These are phyloP conservation scores for Nibea albiflora DNA, from an alignment of 2,113 vertebrate genomes.

Conservation along the genomic window DNA sequence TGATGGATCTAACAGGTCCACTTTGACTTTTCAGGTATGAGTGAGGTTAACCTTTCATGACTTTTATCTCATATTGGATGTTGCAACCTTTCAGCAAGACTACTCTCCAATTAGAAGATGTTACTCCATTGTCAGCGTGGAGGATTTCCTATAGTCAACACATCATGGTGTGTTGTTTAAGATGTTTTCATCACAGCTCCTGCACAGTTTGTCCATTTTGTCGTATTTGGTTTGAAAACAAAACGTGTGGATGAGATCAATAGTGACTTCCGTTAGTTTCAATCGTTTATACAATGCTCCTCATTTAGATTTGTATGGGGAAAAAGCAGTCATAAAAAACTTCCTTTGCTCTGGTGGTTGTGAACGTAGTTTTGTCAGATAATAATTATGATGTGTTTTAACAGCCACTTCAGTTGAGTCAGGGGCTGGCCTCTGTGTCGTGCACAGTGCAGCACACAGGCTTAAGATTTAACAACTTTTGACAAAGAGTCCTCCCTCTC, in stretches of 20 bases:
- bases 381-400: slow-evolving; percentile 59
- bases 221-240: neutral
- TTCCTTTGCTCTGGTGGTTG: slow-evolving; percentile 6
- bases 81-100: slow-evolving; percentile 28
- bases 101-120: slow-evolving; percentile 6
- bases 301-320: slow-evolving; percentile 17
- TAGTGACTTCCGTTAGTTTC: neutral
- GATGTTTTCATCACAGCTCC: neutral
- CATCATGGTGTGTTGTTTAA: neutral
- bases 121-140: neutral
- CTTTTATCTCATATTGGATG: neutral
- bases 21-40: slow-evolving; percentile 8
- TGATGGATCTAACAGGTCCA: neutral
- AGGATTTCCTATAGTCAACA: slow-evolving; percentile 1
- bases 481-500: slow-evolving; percentile 54
- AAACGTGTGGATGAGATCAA: neutral
- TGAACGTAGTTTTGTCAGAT: slow-evolving; percentile 42
- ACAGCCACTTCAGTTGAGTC: slow-evolving; percentile 55
- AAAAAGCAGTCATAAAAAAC: slow-evolving; percentile 4
- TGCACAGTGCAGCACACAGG: slow-evolving; percentile 34
- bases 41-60: slow-evolving; percentile 19
- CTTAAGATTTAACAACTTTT: slow-evolving; percentile 53
- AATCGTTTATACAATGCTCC: neutral
- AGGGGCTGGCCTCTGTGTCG: slow-evolving; percentile 28
- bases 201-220: neutral